Percentiles rank a stretch among this genome's conserved stretches.
These are phyloP conservation scores for Eretmocerus hayati DNA, from an alignment of 2,888 invertebrate species.

Conservation along the genomic window DNA sequence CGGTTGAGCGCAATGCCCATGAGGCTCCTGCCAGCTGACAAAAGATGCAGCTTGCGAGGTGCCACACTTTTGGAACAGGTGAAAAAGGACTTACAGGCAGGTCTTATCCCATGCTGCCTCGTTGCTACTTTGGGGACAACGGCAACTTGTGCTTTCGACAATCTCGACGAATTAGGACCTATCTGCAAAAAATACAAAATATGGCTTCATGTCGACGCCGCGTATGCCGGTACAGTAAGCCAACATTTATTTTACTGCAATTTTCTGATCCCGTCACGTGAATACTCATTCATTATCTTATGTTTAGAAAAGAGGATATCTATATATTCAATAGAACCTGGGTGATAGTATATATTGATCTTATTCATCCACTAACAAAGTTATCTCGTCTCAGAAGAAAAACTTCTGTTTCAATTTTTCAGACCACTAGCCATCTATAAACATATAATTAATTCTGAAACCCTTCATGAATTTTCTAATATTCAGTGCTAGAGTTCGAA, in stretches of 20 bases:
- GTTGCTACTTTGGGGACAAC: slow-evolving; percentile 83
- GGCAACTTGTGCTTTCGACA: slow-evolving; percentile 83
- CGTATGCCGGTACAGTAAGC: slow-evolving; percentile 66
- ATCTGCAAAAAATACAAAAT: slow-evolving; percentile 68
- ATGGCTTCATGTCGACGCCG: slow-evolving; percentile 95
- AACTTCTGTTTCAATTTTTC: too few species aligned
- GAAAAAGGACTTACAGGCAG: slow-evolving; percentile 66
- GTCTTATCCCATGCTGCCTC: slow-evolving; percentile 82
- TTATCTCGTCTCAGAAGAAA: too few species aligned
- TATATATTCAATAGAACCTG: too few species aligned
- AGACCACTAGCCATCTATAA: too few species aligned
- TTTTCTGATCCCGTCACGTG: too few species aligned
- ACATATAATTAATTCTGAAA: too few species aligned
- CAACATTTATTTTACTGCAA: too few species aligned
- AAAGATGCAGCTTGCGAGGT: slow-evolving; percentile 62
- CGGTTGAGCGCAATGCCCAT: slow-evolving; percentile 72
- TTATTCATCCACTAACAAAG: too few species aligned
- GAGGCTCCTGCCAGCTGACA: slow-evolving; percentile 63
- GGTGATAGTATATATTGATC: too few species aligned
- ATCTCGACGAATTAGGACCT: slow-evolving; percentile 73
- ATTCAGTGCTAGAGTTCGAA: too few species aligned
- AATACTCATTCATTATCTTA: background rate
- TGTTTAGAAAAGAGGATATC: too few species aligned
- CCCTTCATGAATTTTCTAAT: too few species aligned
- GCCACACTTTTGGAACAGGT: slow-evolving; percentile 62